These are phyloP conservation scores for Lethenteron reissneri DNA, from an alignment of 2,113 vertebrate genomes.

Conservation along the genomic window DNA sequence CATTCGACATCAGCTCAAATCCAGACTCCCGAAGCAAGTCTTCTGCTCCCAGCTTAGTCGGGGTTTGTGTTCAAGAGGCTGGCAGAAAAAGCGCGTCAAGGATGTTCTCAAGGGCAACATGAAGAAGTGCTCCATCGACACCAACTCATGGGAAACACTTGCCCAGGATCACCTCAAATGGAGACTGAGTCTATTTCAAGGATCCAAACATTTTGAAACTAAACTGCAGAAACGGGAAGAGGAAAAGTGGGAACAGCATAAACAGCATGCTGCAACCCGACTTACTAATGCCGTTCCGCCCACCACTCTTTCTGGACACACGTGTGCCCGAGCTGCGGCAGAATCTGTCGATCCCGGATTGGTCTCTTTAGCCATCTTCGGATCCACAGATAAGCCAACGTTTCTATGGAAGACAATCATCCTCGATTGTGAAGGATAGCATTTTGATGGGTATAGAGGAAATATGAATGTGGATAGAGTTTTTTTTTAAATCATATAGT, in stretches of 20 bases:
- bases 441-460: no score
- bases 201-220: not conserved
- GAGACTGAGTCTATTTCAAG: not conserved
- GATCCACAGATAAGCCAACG: not conserved
- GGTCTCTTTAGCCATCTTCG: not conserved
- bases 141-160: not conserved
- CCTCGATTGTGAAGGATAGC: not conserved
- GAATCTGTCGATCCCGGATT: not conserved
- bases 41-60: not conserved
- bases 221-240: not conserved
- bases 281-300: no score
- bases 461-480: not conserved
- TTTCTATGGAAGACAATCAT: constrained; percentile 1
- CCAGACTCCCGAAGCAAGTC: not conserved
- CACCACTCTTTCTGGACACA: no score
- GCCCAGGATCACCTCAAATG: constrained; percentile 1
- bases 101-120: not conserved
- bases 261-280: not conserved
- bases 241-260: not conserved
- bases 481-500: not conserved
- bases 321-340: no score
- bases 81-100: not conserved
- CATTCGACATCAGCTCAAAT: not conserved
- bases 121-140: not conserved
- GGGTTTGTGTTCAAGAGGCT: not conserved